Base-by-base conservation (phyloP, 2,797 vertebrate genomes). In the Rhynchotus rufescens region DNA sequence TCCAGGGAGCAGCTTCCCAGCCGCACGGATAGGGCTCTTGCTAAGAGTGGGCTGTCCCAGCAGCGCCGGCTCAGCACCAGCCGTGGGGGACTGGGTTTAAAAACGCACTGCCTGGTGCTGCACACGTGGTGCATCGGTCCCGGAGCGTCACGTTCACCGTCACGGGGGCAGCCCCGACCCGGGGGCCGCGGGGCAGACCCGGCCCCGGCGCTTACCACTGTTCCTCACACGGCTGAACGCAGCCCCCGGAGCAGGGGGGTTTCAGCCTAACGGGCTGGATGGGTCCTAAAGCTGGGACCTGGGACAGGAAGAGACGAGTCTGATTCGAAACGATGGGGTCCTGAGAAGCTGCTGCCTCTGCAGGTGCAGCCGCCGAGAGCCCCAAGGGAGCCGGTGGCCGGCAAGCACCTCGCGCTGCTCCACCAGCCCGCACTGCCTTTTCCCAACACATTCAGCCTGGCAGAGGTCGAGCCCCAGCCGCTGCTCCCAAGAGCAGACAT, bases 101-200 rank as follows among this genome's bases (percentile, higher is more conserved):
- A 36, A 86, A 44, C 12, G 11, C 40, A 47, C 83, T 91, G 85
- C 85, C 72, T 68, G 88, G 88, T 77, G 94, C 89, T 90, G 90
- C 14, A 80, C 90, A 90, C 91, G 90, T 67, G 83, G 71, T 8
- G 0, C n/a, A 76, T 90, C 10, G 0, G 19, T 87, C 90, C 88
- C 87, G 65, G 42, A 2, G 23, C 51, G 91, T 80, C 8, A 73
- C 44, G 84, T 11, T 84, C 49, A 76, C 86, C 68, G 32, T 38
- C 72, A 89, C 86, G 84, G 89, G 61, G 82, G 76, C 88, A 89
- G 87, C 72, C 65, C 77, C 91, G 84, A 75, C 80, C 62, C 69
- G 32, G 84, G 67, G 77, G 32, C 83, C 52, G 88, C 73, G 80
- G 61, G 72, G 36, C 44, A 80, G 71, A 32, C 64, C 64, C 32